Percentiles rank a stretch among this genome's conserved stretches.
phyloP scores from a whole-genome alignment of 1,140 invertebrate species.

The Diachasma alloeum region DNA sequence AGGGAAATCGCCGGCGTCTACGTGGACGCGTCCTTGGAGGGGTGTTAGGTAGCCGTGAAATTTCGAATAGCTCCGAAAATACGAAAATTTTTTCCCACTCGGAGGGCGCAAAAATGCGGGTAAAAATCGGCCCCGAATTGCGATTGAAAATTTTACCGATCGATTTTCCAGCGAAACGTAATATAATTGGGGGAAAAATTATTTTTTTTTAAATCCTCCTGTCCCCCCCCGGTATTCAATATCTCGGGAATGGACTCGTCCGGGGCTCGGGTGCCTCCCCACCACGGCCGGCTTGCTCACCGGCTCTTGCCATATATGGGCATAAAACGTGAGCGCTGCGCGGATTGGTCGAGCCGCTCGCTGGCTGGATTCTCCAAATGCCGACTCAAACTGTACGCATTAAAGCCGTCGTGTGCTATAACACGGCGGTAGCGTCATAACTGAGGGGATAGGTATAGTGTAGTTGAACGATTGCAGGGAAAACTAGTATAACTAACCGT shows the following conservation, averaged over 20 bases:
- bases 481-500: slow-evolving; percentile 53
- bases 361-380: slow-evolving; percentile 65
- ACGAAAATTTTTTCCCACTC: no score
- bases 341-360: slow-evolving; percentile 70
- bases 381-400: slow-evolving; percentile 63
- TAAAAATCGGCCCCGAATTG: no score
- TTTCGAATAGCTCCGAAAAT: neutral
- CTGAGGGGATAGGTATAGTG: neutral
- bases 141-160: no score
- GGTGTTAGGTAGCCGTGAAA: slow-evolving; percentile 37
- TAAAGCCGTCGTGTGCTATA: neutral
- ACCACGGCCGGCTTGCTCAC: slow-evolving; percentile 56
- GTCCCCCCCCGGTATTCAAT: slow-evolving; percentile 34
- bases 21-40: slow-evolving; percentile 57
- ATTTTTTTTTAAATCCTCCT: neutral
- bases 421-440: neutral
- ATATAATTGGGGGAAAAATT: neutral
- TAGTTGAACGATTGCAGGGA: slow-evolving; percentile 42
- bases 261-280: slow-evolving; percentile 36
- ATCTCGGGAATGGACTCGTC: slow-evolving; percentile 59
- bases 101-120: no score
- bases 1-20: slow-evolving; percentile 53
- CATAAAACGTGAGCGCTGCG: slow-evolving; percentile 72
- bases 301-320: slow-evolving; percentile 80
- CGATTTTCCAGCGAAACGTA: no score